Conservation (phyloP, 2,888 invertebrate species). For the Lumbricus terrestris region DNA sequence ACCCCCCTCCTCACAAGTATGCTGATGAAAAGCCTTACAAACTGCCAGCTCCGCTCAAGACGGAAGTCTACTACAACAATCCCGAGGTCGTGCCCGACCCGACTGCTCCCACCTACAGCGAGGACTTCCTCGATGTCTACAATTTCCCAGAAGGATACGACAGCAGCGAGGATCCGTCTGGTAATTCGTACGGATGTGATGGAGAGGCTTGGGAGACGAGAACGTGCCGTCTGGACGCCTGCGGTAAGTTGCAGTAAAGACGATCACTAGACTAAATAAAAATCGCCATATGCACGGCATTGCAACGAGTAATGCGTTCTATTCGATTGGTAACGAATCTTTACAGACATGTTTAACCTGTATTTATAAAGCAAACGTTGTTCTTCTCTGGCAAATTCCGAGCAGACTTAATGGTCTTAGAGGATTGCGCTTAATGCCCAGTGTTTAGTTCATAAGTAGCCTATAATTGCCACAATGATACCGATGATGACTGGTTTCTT, state of each 20-base stretch:
- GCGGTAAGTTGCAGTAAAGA: slow-evolving; percentile 21
- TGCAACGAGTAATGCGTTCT: neutral
- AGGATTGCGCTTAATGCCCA: neutral
- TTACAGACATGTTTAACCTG: neutral
- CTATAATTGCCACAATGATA: too few species aligned
- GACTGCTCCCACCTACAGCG: neutral
- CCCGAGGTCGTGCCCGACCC: neutral
- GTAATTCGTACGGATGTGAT: slow-evolving; percentile 20
- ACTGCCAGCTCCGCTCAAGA: neutral
- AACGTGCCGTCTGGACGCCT: slow-evolving; percentile 24
- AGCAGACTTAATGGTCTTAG: neutral
- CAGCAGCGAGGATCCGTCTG: neutral
- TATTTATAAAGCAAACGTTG: neutral
- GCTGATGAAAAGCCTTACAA: neutral
- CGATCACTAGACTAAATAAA: neutral
- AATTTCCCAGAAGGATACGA: neutral
- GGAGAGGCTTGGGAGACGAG: slow-evolving; percentile 26
- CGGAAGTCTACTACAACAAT: neutral
- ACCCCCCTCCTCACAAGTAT: neutral
- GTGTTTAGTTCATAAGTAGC: neutral
- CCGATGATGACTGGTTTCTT: too few species aligned
- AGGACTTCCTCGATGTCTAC: neutral
- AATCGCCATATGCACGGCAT: neutral
- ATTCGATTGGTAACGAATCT: neutral
- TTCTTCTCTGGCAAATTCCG: neutral